Evolutionary conservation across 2,888 invertebrate species (phyloP), one percentile per base, ranked within the genome.

Genomic region (Neria commutata): DNA sequence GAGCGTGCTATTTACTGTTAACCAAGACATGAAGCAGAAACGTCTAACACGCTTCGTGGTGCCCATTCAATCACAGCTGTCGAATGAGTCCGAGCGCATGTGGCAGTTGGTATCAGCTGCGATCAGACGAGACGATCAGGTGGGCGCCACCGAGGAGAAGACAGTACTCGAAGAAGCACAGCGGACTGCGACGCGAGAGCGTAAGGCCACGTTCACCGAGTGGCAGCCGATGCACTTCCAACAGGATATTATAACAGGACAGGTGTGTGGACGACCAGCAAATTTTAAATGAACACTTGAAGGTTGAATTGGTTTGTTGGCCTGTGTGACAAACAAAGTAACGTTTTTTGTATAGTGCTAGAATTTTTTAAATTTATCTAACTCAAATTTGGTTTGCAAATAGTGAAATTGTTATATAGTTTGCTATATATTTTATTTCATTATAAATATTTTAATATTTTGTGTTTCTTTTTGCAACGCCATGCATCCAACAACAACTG

Each of bases 121-220:
- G 1, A 94, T 97, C 65, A 79, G 83, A 21, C 85, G 86, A 11
- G 92, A 93, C 59, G 95, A 97, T 83, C 92, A 94, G 84, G 86
- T 89, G 25, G 89, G 89, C 1, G 97, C 97, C 0, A 97, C 97
- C 0, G 91, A 93, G 59, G 92, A 95, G 75, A 97, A 97, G 83
- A 95, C 94, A 0, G 84, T 89, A 42, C 84, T 97, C 49, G 97
- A 97, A 74, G 95, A 96, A 77, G 89, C 88, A 1, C 96, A 96
- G 79, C 84, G 96, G 5, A 84, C 85, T 16, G 84, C 88, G 0
- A 91, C 91, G 0, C 89, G 88, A 71, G 88, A 89, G 61, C 84
- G 92, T 3, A 86, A 88, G 68, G 83, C 83, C 1, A 86, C 85
- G 64, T 85, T 88, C 53, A 82, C 86, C 2, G 86, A 88, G 5